These are phyloP conservation scores for Meteorus sp. DNA, from an alignment of 1,140 invertebrate species.

Conservation along the genomic window DNA sequence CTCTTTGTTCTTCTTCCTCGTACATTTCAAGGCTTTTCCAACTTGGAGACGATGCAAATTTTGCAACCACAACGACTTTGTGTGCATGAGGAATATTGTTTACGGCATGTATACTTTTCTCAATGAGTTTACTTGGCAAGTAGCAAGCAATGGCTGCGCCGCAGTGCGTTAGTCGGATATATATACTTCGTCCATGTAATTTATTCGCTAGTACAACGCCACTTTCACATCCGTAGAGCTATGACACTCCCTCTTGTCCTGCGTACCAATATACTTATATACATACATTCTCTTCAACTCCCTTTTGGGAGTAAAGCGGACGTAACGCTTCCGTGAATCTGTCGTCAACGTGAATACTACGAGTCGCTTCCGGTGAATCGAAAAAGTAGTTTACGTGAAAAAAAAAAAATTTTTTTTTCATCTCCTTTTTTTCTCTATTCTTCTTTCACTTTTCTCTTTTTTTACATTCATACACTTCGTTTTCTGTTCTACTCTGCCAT, in stretches of 20 bases:
- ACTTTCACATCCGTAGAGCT: too few relatives aligned
- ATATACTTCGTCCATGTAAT: conserved; percentile 42
- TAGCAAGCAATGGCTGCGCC: conserved; percentile 44
- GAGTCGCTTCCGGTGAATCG: conserved; percentile 19
- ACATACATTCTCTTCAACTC: too few relatives aligned
- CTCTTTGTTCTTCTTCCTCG: background rate
- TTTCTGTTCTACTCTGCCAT: background rate
- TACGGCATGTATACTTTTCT: conserved; percentile 4
- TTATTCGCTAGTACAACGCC: conserved; percentile 35
- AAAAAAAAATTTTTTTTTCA: too few relatives aligned
- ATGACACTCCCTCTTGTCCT: too few relatives aligned
- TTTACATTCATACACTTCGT: background rate
- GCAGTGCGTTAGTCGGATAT: conserved; percentile 45
- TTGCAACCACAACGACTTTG: background rate
- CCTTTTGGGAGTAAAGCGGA: too few relatives aligned
- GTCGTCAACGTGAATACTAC: conserved; percentile 5
- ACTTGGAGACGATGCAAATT: background rate
- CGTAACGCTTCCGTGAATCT: conserved; percentile 17
- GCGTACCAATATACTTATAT: too few relatives aligned
- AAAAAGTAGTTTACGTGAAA: conserved; percentile 15
- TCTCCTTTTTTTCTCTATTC: conserved; percentile 6
- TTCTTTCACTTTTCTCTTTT: conserved; percentile 10
- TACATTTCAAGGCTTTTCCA: background rate
- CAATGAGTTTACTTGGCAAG: conserved; percentile 31
- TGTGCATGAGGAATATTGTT: background rate